Evolutionary conservation across 1,140 invertebrate genomes (phyloP).

Genomic region (Adoxophyes honmai): DNA sequence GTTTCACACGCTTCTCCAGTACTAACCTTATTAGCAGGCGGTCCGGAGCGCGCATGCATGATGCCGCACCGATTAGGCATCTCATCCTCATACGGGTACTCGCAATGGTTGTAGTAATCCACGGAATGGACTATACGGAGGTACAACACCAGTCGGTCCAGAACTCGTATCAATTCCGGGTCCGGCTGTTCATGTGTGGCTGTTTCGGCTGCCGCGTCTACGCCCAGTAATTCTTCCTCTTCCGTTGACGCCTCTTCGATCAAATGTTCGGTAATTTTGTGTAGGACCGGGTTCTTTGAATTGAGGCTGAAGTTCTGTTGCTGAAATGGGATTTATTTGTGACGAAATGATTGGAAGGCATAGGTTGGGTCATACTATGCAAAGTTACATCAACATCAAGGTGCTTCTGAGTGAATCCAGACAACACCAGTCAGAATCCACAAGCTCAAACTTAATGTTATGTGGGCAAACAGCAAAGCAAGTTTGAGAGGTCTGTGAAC

Average conservation of each 20-base stretch:
- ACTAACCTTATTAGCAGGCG: constrained; percentile 86
- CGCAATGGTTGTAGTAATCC: constrained; percentile 99
- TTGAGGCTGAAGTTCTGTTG: constrained; percentile 84
- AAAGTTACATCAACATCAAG: too few relatives aligned
- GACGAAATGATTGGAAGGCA: too few relatives aligned
- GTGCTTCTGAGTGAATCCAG: too few relatives aligned
- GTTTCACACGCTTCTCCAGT: too few relatives aligned
- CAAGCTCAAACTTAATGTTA: too few relatives aligned
- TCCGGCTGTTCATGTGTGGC: constrained; percentile 77
- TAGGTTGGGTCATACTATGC: too few relatives aligned
- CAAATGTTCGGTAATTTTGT: constrained; percentile 98
- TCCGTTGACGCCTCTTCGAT: constrained; percentile 99
- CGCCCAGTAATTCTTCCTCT: constrained; percentile 96
- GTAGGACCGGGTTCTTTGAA: constrained; percentile 96
- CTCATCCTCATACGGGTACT: constrained; percentile 99
- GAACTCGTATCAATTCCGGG: constrained; percentile 80
- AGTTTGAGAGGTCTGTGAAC: too few relatives aligned
- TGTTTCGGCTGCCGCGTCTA: constrained; percentile 78
- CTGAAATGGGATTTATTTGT: too few relatives aligned
- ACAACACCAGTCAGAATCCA: too few relatives aligned
- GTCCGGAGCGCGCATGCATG: constrained; percentile 95
- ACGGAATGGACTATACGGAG: constrained; percentile 98
- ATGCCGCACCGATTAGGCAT: constrained; percentile 99
- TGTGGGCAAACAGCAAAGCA: too few relatives aligned
- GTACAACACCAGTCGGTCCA: constrained; percentile 91